Evolutionary conservation across 1,140 invertebrate genomes (phyloP).

Genomic region (Oryctes rhinoceros): DNA sequence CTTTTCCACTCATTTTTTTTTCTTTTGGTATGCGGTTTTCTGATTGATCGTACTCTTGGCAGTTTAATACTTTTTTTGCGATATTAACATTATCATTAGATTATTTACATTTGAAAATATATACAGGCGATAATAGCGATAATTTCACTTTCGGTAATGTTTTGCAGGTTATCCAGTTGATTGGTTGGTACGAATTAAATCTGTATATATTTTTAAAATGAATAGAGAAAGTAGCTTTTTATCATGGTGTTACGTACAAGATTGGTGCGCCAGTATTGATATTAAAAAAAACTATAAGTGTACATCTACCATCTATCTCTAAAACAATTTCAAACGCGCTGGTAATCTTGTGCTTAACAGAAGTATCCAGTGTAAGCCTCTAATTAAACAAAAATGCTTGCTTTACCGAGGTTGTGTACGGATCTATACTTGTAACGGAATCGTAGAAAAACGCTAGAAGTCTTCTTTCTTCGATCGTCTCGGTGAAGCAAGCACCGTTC

Average conservation of each 20-base stretch:
- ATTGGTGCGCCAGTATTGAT: neutral
- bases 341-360: too few relatives aligned
- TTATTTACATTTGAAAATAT: neutral
- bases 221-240: neutral
- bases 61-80: constrained; percentile 1
- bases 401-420: constrained; percentile 37
- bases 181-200: too few relatives aligned
- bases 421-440: too few relatives aligned
- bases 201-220: too few relatives aligned
- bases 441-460: too few relatives aligned
- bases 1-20: neutral
- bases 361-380: too few relatives aligned
- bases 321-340: too few relatives aligned
- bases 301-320: too few relatives aligned
- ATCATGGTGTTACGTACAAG: constrained; percentile 10
- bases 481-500: too few relatives aligned
- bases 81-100: constrained; percentile 23
- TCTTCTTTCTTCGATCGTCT: too few relatives aligned
- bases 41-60: neutral
- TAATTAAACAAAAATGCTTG: neutral
- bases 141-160: too few relatives aligned
- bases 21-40: constrained; percentile 12
- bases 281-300: constrained; percentile 45
- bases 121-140: neutral
- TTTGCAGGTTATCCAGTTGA: too few relatives aligned